Conservation (phyloP, 2,888 invertebrate genomes). For the Agrochola lota region DNA sequence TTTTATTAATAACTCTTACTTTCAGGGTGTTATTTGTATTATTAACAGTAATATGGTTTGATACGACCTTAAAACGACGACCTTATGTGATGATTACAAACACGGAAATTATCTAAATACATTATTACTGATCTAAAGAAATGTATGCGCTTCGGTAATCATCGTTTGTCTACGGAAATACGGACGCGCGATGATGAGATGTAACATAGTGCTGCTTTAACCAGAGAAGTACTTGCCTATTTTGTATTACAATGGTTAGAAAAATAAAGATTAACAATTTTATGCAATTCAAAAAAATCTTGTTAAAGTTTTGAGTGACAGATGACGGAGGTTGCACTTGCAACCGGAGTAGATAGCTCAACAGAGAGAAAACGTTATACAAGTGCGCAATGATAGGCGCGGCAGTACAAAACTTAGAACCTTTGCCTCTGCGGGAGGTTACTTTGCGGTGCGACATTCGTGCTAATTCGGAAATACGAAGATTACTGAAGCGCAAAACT, state of each 20-base stretch:
- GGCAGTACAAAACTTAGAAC: too few species aligned
- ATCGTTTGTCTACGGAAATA: not conserved
- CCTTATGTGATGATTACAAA: not conserved
- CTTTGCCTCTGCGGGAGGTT: too few species aligned
- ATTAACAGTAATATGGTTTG: not conserved
- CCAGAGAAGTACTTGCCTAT: not conserved
- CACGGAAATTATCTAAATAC: not conserved
- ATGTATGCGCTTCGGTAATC: not conserved
- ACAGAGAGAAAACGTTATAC: not conserved
- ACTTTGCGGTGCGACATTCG: not conserved
- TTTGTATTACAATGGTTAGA: not conserved
- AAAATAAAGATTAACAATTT: not conserved
- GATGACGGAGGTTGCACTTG: too few species aligned
- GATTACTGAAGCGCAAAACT: not conserved
- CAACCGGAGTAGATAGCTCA: not conserved
- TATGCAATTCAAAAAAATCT: not conserved
- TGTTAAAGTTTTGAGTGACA: not conserved
- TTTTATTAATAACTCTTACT: not conserved
- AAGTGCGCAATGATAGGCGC: not conserved
- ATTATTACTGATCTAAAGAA: not conserved
- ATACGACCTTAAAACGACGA: not conserved
- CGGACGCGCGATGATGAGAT: not conserved
- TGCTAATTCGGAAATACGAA: not conserved
- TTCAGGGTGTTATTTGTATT: not conserved
- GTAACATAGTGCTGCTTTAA: not conserved